Evolutionary conservation across 2,797 vertebrate species (phyloP), one percentile per base, ranked within the genome.

Genomic region (Cyprinella venusta): DNA sequence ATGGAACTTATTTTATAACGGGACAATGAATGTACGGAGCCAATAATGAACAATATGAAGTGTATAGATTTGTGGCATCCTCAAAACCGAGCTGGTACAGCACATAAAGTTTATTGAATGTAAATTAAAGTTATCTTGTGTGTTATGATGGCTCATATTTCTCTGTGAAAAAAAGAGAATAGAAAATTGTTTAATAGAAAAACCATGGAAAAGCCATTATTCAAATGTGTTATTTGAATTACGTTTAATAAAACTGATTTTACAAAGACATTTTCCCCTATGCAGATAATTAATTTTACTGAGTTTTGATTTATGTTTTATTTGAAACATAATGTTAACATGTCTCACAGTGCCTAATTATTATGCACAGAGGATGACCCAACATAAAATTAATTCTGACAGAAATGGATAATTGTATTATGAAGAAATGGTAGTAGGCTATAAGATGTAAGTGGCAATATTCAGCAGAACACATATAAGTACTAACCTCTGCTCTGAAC

Each of bases 1-100:
- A 45, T 86, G 80, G 36, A 81, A 77, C 21, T 63, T 12, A 45
- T 75, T 75, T 86, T 69, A 77, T 86, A 78, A 68, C 24, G n/a
- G 83, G 59, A 76, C 56, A 78, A 59, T 86, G 83, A 89, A 87
- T 89, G 86, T 86, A 86, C 24, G 8, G 13, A 83, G 69, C 40
- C 74, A 26, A 69, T 81, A 71, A 71, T 54, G 1, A 71, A 54
- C 50, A 30, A 56, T 30, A 81, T 77, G 65, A 70, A 78, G 72
- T 42, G 8, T 56, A 21, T 42, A 16, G 2, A 54, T 67, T 38
- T 54, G 8, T 63, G 64, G 48, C 45, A 52, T 52, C 13, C 45
- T 79, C 19, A 10, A 52, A 79, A 54, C 48, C 21, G 15, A 79
- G 76, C 19, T 54, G 30, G 77, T 68, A 42, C 50, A 36, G 68